Evolutionary conservation across 2,113 vertebrate species (phyloP).

Genomic region (Struthio camelus): DNA sequence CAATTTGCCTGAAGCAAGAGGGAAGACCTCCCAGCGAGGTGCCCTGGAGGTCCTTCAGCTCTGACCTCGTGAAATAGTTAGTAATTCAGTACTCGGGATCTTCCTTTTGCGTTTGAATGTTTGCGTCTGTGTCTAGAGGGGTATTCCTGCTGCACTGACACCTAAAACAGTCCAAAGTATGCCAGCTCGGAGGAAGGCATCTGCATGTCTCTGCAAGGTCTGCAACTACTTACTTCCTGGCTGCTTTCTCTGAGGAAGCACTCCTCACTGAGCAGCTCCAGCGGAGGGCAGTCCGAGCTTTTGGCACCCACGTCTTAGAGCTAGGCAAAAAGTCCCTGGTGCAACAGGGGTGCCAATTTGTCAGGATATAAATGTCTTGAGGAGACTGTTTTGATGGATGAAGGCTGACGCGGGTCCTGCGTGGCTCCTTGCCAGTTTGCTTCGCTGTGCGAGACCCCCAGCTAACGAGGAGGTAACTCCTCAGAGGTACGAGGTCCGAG

Average conservation of each 20-base stretch:
- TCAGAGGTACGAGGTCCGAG: not conserved
- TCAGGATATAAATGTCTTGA: not conserved
- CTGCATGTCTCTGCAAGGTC: not conserved
- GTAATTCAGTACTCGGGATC: not conserved
- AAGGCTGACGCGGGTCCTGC: not conserved
- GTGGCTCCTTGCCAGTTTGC: not conserved
- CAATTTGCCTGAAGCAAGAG: rapidly evolving
- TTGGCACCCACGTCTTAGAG: no score
- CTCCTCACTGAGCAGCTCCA: not conserved
- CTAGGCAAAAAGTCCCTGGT: not conserved
- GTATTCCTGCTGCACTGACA: not conserved
- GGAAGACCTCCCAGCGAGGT: not conserved
- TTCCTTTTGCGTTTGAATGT: not conserved
- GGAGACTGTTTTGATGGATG: not conserved
- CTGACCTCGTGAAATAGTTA: not conserved
- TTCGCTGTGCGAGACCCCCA: not conserved
- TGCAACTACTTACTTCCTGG: no score
- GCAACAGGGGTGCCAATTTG: not conserved
- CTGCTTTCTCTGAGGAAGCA: not conserved
- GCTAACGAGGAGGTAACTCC: not conserved
- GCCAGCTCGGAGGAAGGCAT: not conserved
- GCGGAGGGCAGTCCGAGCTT: rapidly evolving
- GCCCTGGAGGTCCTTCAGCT: not conserved
- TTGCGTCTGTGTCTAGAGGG: not conserved
- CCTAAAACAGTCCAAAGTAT: not conserved